Evolutionary conservation across 2,888 invertebrate genomes (phyloP), one percentile per base, ranked within the genome.

Genomic region (Stenchaetothrips biformis): DNA sequence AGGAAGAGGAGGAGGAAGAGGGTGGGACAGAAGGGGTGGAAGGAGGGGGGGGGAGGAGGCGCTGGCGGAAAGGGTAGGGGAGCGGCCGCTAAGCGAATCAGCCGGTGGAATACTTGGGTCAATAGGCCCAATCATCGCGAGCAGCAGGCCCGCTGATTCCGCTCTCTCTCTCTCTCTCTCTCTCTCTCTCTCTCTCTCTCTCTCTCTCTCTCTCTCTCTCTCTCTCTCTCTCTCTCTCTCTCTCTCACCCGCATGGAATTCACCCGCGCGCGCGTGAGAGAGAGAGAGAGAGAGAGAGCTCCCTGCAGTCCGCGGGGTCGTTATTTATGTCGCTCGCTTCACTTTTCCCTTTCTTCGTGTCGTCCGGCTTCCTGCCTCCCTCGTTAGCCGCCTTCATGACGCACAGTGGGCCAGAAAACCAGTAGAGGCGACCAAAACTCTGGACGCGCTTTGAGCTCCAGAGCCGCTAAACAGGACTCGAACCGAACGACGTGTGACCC

Each of bases 21-120:
- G n/a, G n/a, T n/a, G n/a, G n/a, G n/a, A n/a, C n/a, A n/a, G 67
- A 25, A 25, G 67, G 67, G 25, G 67, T n/a, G 67, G 11, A 3
- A 53, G 18, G 53, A 13, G 53, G 13, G 18, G 18, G 53, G 53
- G 53, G 6, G 13, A 18, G 4, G 13, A 9, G 53, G 53, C 13
- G 53, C 53, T 53, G 0, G 16, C 13, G 16, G 53, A 37, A 37
- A 37, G 37, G 37, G 37, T 37, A 37, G 37, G 37, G 37, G 37
- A 37, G 37, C 37, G 37, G 37, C 1, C 67, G 25, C 67, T 74
- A 25, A 74, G 25, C 25, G 67, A 74, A 74, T 74, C 25, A 25
- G 25, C 25, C 67, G 67, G 67, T 25, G 67, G 25, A 74, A 25
- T 74, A 74, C 67, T 74, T 74, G 67, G 67, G 67, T 74, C 67